Evolutionary conservation across 2,797 vertebrate species (phyloP), one percentile per base, ranked within the genome.

Genomic region (Sebastes elongatus): DNA sequence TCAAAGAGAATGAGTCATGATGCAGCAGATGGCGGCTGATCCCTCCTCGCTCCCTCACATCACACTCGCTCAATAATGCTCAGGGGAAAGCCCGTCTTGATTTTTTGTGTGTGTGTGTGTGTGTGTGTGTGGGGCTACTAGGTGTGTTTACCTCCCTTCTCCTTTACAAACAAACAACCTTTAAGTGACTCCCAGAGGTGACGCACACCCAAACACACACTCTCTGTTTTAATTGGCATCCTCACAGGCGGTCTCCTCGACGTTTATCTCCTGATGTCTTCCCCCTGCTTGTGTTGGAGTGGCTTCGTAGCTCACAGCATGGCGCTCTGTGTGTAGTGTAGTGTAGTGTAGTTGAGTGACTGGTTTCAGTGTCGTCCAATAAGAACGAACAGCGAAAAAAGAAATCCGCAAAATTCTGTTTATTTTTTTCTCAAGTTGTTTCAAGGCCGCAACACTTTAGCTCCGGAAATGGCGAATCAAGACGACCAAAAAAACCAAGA

Each of bases 141-240:
- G 72, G 63, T 74, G 71, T 83, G 81, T 82, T 84, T 69, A 62
- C 25, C 42, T 74, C n/a, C 28, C 38, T 70, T 59, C 30, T 74
- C 33, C 38, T 72, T 22, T 70, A 32, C 82, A 82, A 87, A 92
- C 87, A 88, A 83, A 85, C 79, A 85, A 18, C 42, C 65, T 77
- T 68, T 82, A 89, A 87, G 85, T 57, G 65, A 73, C 78, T 86
- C 87, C 74, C 67, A 69, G 30, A 82, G 65, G 78, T 84, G 22
- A 81, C 77, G 32, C 53, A 59, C 78, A 69, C 76, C 1, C 5
- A 56, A 10, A 71, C 73, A 86, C 61, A 22, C 35, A 69, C 59
- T 53, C 46, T 70, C 10, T 74, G 73, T 86, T 91, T 91, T 90
- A 92, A 92, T 91, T 91, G 90, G 84, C 84, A 60, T 88, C 85